Evolutionary conservation across 2,797 vertebrate genomes (phyloP), one percentile per base, ranked within the genome.

Genomic region (Notoglanidium macrostoma): DNA sequence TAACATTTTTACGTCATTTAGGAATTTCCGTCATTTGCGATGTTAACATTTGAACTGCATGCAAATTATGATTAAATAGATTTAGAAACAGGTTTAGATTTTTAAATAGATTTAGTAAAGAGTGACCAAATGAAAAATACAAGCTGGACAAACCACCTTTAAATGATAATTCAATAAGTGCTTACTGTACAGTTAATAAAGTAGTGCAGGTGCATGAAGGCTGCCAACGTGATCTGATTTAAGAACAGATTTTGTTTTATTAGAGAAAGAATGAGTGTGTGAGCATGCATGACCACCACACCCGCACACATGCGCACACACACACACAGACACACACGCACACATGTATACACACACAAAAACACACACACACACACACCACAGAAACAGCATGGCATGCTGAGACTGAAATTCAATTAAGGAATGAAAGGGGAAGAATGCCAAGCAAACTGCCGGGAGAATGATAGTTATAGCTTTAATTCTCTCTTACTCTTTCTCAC

Each of bases 191-290:
- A 88, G 85, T 89, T 89, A 90, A 90, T 89, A 87, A 89, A 74
- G 74, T 54, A 32, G 61, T 55, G 67, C 85, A 74, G 70, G 85
- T 90, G 70, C 40, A 79, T 70, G 72, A 67, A 44, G 76, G 32
- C 49, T 67, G 79, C 40, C 83, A 85, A 88, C 70, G 61, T 91
- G 88, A 91, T 88, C 63, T 79, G 87, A 92, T 91, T 87, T 90
- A 87, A 87, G 29, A 93, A 93, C 87, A 44, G 84, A 29, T 86
- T 83, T 49, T 83, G 32, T 92, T 90, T 89, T 91, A 93, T 51
- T 21, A 12, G 76, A 87, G 74, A 77, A 14, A 51, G 61, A 89
- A 87, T 88, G 63, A 19, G 70, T 26, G 26, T 74, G 44, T 21
- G 70, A 67, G 57, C 44, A 85, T 59, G 68, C 49, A 73, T 57